phyloP scores from a whole-genome alignment of 2,113 vertebrate genomes.

The Phyllostomus discolor region DNA sequence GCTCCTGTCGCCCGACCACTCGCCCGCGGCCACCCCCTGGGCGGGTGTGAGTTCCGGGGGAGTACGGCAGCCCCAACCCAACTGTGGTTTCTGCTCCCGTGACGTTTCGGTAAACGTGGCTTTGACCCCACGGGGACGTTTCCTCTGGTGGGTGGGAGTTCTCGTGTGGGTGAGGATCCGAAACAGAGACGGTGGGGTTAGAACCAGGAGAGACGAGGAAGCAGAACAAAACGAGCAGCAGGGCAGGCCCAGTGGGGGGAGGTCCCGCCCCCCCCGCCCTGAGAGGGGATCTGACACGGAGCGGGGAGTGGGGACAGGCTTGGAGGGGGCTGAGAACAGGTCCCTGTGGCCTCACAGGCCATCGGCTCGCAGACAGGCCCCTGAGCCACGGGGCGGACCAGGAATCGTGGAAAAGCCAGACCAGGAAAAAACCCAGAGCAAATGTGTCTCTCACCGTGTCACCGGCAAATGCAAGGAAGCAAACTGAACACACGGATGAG shows the following conservation, averaged over 20 bases:
- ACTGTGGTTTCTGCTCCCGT: not conserved
- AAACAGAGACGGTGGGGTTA: not conserved
- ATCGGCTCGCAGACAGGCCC: not conserved
- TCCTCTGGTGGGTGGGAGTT: not conserved
- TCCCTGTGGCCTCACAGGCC: not conserved
- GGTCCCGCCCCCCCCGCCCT: not conserved
- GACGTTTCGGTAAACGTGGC: not conserved
- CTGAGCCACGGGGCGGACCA: not conserved
- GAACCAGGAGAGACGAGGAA: not conserved
- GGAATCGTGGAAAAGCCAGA: not conserved
- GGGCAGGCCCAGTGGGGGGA: not conserved
- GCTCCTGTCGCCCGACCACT: rapidly evolving
- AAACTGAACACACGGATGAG: not conserved
- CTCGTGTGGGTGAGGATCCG: not conserved
- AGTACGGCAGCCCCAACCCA: not conserved
- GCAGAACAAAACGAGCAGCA: not conserved
- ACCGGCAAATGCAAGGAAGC: not conserved
- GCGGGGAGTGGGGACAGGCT: rapidly evolving
- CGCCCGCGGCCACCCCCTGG: not conserved
- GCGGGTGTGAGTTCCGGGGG: not conserved
- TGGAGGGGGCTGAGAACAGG: rapidly evolving
- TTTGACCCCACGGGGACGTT: not conserved
- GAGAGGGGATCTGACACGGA: not conserved
- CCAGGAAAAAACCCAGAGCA: not conserved
- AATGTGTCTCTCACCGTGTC: rapidly evolving